Base-by-base conservation (phyloP, 2,797 vertebrate genomes). In the Hippoglossus hippoglossus region DNA sequence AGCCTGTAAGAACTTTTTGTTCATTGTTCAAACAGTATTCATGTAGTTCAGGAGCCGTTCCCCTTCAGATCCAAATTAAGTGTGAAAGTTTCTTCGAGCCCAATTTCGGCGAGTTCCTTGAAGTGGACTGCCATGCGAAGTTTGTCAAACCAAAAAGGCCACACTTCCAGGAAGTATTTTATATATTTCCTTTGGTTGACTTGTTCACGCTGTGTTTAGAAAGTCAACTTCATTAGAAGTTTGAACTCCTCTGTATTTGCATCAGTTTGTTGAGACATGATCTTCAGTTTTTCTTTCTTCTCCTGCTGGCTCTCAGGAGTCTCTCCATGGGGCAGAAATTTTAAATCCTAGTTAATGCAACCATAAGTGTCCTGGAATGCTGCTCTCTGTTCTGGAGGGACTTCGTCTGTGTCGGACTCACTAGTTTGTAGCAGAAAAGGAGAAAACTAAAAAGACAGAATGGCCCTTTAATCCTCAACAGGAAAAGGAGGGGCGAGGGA, bases 81-180 rank as follows among this genome's bases (percentile, higher is more conserved):
- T 39, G 19, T 60, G 65, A 84, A 82, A 13, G 36, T 63, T 64
- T 81, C 67, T 67, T 75, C 60, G 10, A 82, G 68, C 0, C 25
- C n/a, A 12, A 51, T 52, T 67, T 65, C 19, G 0, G 78, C 77
- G 2, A 77, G 63, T 24, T 71, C 22, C 2, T 22, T 22, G 50
- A 74, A 79, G 55, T 80, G 71, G 15, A 77, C 67, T 58, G 11
- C 61, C 73, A 68, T 63, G 21, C 77, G 71, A 75, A 67, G 50
- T 55, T 84, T 51, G 0, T 6, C 1, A 0, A 82, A 82, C 49
- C 6, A 78, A 59, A 63, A 65, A 0, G n/a, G 79, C 71, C 82
- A 68, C 10, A 69, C 62, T 52, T 75, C 63, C n/a, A 41, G 55
- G 22, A 22, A 72, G 69, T 19, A 2, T 57, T 73, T 66, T 4